Evolutionary conservation across 2,797 vertebrate species (phyloP).

Genomic region (Dipus sagitta): DNA sequence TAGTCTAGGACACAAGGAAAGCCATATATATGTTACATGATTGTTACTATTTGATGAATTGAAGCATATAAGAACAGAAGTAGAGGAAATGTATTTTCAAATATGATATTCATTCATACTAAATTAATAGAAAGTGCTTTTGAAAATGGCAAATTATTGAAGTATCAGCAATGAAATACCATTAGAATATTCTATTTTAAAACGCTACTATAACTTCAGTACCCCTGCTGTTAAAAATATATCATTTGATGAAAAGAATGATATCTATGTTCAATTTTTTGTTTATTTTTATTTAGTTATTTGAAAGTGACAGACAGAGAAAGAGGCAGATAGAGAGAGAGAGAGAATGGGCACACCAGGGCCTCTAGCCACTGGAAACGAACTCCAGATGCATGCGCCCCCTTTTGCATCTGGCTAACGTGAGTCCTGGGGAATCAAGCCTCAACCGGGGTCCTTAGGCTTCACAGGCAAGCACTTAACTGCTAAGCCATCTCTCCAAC

Average conservation of each 20-base stretch:
- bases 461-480: too few species aligned
- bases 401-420: too few species aligned
- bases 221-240: background rate
- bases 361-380: too few species aligned
- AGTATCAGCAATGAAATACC: background rate
- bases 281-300: too few species aligned
- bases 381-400: too few species aligned
- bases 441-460: too few species aligned
- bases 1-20: slow-evolving; percentile 25
- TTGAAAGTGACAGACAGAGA: too few species aligned
- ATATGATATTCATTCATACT: background rate
- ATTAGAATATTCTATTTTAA: background rate
- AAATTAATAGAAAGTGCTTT: slow-evolving; percentile 5
- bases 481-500: too few species aligned
- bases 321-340: too few species aligned
- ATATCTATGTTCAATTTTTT: background rate
- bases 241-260: slow-evolving; percentile 19
- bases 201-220: background rate
- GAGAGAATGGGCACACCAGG: too few species aligned
- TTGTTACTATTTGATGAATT: slow-evolving; percentile 13
- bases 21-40: background rate
- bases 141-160: slow-evolving; percentile 3
- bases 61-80: background rate
- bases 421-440: too few species aligned
- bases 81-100: background rate